phyloP scores from a whole-genome alignment of 2,113 vertebrate species.

The Vidua chalybeata region DNA sequence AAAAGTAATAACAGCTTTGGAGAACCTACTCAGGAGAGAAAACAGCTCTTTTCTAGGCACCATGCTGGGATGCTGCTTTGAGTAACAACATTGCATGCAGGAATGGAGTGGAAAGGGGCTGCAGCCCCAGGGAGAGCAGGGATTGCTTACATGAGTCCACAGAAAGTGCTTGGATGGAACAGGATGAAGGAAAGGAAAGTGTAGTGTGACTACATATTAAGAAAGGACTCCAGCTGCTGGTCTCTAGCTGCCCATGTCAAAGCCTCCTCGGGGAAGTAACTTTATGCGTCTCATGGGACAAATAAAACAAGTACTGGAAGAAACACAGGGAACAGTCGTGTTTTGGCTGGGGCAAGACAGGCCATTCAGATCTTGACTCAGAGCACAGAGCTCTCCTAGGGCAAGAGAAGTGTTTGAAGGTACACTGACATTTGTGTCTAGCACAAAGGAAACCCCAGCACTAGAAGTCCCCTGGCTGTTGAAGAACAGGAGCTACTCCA shows the following conservation, averaged over 20 bases:
- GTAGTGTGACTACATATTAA: background rate
- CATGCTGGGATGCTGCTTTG: conserved; percentile 49
- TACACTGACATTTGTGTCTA: background rate
- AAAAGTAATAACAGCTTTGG: conserved; percentile 60
- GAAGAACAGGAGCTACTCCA: background rate
- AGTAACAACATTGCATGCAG: conserved; percentile 53
- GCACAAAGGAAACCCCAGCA: background rate
- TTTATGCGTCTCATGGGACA: background rate
- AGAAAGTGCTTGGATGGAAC: background rate
- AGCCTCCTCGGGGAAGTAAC: background rate
- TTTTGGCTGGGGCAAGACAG: background rate
- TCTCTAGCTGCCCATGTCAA: conserved; percentile 25
- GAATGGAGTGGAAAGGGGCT: conserved; percentile 23
- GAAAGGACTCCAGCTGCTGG: conserved; percentile 49
- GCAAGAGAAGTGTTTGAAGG: background rate
- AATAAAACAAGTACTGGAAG: conserved; percentile 42
- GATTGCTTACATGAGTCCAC: background rate
- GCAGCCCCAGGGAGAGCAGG: background rate
- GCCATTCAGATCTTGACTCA: background rate
- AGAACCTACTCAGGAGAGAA: conserved; percentile 55
- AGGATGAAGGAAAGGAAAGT: conserved; percentile 30
- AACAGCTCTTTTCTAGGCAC: conserved; percentile 44
- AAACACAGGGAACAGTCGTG: conserved; percentile 9
- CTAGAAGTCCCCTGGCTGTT: background rate
- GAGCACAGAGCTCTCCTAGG: background rate